Conservation (phyloP, 2,113 vertebrate genomes). For the Megaleporinus macrocephalus region DNA sequence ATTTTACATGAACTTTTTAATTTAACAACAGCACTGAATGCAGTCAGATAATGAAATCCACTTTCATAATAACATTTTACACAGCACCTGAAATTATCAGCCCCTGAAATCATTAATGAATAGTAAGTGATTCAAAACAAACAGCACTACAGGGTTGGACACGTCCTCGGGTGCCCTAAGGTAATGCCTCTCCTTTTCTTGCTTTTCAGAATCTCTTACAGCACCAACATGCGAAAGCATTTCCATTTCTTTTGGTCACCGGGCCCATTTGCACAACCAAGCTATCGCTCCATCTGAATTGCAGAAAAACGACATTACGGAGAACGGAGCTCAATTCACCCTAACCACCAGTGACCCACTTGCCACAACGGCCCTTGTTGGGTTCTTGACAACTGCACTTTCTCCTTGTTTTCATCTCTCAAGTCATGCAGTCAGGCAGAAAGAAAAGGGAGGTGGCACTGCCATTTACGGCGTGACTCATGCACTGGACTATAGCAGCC, state of each 20-base stretch:
- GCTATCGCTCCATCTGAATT: background rate
- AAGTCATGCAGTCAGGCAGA: constrained; percentile 31
- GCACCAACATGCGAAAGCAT: constrained; percentile 1
- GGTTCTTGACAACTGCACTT: background rate
- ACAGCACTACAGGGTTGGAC: background rate
- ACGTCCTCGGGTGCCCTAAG: background rate
- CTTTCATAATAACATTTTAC: no score
- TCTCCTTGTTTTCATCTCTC: constrained; percentile 20
- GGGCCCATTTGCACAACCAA: background rate
- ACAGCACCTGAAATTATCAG: background rate
- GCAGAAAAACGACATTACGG: background rate
- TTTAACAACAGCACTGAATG: no score
- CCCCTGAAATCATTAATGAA: no score
- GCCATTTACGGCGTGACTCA: constrained; percentile 20
- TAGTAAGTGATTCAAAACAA: no score
- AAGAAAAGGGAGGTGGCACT: constrained; percentile 14
- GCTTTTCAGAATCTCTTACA: background rate
- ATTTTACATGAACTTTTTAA: no score
- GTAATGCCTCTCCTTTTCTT: background rate
- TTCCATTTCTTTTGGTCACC: background rate
- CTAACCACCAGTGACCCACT: constrained; percentile 17
- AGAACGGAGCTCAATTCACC: background rate
- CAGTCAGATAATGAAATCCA: no score
- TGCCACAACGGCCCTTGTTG: constrained; percentile 11
- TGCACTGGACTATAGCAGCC: background rate